Base-by-base conservation (phyloP, 2,113 vertebrate species). In the Felis chaus region DNA sequence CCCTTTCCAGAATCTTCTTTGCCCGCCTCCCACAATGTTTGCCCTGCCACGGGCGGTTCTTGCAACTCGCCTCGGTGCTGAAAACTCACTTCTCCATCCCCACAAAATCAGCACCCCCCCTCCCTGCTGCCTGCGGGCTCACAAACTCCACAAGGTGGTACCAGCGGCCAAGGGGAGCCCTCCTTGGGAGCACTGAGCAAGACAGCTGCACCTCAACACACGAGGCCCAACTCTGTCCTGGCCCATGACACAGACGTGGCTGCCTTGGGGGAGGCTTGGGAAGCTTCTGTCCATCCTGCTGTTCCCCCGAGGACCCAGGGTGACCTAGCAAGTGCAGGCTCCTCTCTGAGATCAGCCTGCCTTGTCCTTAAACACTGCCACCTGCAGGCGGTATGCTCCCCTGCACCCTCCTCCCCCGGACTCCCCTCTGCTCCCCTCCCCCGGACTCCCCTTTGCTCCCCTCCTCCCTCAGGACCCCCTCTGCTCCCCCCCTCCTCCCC, bases 181-280 rank as follows among this genome's bases (percentile, higher is more conserved):
- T 18, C 31, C 45, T 18, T 4, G 21, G 27, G 7, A 45, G 27
- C 12, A 25, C 33, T 33, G 25, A 33, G 1, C 19, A n/a, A 13
- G 23, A 50, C 50, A 50, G 21, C 5, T 9, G 11, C 11, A 6
- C 11, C 6, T 10, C 23, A 1, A 15, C 29, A 36, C 41, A 23
- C 25, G 48, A 23, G 53, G 8, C 53, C 25, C 13, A 23, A 1
- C 55, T 27, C 10, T 1, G 3, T 80, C 66, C 95, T 0, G 27
- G 19, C 1, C 1, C 23, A 8, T 3, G 27, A 8, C 61, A 48
- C 13, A 69, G 33, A 33, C n/a, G 18, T 1, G 0, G 36, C 7
- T 29, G 27, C 45, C n/a, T 27, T 8, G 0, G 53, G 3, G 61
- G 45, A 25, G 29, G 31, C 39, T 36, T 4, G 25, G 19, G n/a